Base-by-base conservation (phyloP, 2,888 invertebrate species). In the Agrochola litura region DNA sequence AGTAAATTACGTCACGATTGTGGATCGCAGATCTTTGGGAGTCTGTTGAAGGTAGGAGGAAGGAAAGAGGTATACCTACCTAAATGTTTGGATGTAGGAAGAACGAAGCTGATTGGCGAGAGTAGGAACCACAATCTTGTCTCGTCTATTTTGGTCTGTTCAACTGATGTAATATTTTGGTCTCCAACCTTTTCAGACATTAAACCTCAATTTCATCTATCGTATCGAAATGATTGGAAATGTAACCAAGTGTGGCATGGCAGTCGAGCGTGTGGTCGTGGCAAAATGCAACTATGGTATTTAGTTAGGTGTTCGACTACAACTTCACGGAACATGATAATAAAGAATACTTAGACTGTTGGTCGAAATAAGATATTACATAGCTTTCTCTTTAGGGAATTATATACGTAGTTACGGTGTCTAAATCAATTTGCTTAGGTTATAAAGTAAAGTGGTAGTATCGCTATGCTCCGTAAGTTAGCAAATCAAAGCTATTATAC, bases 1-100 rank as follows among this genome's bases (percentile, higher is more conserved):
- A 81, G 76, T 88, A 79, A 89, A 83, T 88, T 88, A 83, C 84
- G 79, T 66, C 83, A 68, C 80, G 82, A 86, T 88, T 86, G 89
- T 83, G 81, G 84, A 84, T 81, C 81, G 78, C 70, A 73, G 70
- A 81, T 83, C 81, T 78, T 86, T 60, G 70, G 43, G 77, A 70
- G 63, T 56, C 22, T 65, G 19, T 46, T 67, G 79, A 49, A 77
- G 69, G 58, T 79, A 37, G 56, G 37, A 16, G 10, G 64, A 16
- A 37, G 22, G 37, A 52, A n/a, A 25, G 30, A 43, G 16, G 65
- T 67, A 30, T 14, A 19, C 22, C 6, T 73, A 41, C 5, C 4
- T 46, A 73, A 46, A 12, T 37, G 49, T 74, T 0, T 63, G 12
- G 16, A 25, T 16, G 30, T 30, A 37, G 4, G 6, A 46, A 14